Base-by-base conservation (phyloP, 2,888 invertebrate species). In the Chrysomela aeneicollis region DNA sequence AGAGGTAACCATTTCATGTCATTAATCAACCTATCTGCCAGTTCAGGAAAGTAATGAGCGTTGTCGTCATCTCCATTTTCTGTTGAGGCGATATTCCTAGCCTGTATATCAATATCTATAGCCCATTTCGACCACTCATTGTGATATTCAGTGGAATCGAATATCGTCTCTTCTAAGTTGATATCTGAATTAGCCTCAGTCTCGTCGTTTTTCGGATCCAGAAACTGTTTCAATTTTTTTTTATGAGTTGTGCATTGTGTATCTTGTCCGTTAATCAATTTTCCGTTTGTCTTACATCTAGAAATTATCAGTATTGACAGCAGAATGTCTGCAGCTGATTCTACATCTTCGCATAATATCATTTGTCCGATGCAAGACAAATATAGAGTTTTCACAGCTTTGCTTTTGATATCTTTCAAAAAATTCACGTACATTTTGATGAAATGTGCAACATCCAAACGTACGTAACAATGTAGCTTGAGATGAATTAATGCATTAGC, bases 41-140 rank as follows among this genome's bases (percentile, higher is more conserved):
- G 19, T 37, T 55, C 22, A 4, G 55, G 55, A 19, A 55, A 37
- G 19, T 21, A 55, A 5, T 55, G 55, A 10, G 55, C 55, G 19
- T 55, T 55, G 19, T 55, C 37, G 37, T 55, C 55, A 35, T 55
- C 55, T 17, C 22, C 55, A 55, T 10, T 37, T 55, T 55, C 55
- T 1, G 6, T 37, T 12, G 9, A 10, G n/a, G 19, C 10, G 10
- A 55, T 15, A 6, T 37, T 55, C n/a, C 17, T n/a, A 8, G 10
- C 37, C 19, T 35, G 12, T 55, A 9, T 12, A 18, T 55, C n/a
- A 19, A 55, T 55, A 4, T 55, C 1, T 10, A 10, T 21, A 32
- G 22, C 55, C 55, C 55, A 55, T 10, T 9, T 1, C 10, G 15
- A 5, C 37, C 55, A 55, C 12, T 22, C 19, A 37, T 55, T 42